Conservation (phyloP, 2,888 invertebrate genomes). For the Aethes cnicana region DNA sequence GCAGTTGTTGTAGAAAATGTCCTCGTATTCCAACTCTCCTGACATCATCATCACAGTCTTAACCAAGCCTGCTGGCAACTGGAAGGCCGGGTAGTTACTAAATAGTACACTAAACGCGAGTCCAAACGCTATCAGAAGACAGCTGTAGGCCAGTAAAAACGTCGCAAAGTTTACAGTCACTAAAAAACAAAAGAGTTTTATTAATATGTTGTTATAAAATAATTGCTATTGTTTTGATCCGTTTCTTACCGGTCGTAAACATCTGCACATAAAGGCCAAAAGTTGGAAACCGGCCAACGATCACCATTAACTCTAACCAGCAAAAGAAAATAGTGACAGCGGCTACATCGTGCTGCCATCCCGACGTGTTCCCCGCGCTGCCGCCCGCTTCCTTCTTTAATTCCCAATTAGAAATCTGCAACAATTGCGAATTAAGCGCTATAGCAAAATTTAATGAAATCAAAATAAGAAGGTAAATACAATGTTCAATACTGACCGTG, state of each 20-base stretch:
- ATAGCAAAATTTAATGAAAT: too few species aligned
- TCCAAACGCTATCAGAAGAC: conserved; percentile 90
- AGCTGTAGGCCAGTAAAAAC: conserved; percentile 90
- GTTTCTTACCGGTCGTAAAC: conserved; percentile 86
- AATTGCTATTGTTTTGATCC: neutral
- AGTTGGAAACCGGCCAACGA: conserved; percentile 92
- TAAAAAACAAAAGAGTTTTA: conserved; percentile 48
- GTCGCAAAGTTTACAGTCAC: conserved; percentile 92
- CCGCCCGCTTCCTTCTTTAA: conserved; percentile 53
- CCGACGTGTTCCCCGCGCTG: conserved; percentile 65
- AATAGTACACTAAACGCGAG: conserved; percentile 92
- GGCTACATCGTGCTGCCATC: conserved; percentile 91
- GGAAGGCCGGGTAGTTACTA: conserved; percentile 88
- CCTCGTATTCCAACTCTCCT: conserved; percentile 92
- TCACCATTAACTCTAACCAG: conserved; percentile 93
- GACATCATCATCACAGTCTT: conserved; percentile 95
- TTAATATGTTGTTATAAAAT: conserved; percentile 3
- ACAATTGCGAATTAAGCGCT: conserved; percentile 30
- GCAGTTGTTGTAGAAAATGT: conserved; percentile 87
- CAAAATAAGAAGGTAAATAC: neutral
- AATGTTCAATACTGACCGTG: conserved; percentile 79
- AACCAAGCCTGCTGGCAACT: conserved; percentile 84
- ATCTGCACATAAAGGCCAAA: conserved; percentile 94
- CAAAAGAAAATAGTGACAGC: conserved; percentile 90
- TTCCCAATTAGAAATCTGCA: conserved; percentile 70